phyloP scores from a whole-genome alignment of 2,797 vertebrate genomes.

The Xiphorhynchus erythropygius region DNA sequence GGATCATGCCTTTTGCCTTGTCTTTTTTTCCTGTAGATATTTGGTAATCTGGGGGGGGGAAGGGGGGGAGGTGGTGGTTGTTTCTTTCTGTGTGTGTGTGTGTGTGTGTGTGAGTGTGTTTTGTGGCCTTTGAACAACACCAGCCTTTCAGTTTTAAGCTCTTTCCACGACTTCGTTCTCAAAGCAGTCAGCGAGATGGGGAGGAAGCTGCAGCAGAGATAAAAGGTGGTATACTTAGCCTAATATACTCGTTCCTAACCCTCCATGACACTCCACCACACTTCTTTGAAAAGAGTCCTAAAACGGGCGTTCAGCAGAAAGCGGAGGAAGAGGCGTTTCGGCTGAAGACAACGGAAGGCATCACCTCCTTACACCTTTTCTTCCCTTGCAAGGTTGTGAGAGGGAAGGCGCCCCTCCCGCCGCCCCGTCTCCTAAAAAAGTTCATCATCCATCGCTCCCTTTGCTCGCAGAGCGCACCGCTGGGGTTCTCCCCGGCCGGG shows the following conservation, averaged over 20 bases:
- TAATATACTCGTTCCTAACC: not conserved
- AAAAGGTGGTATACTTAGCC: not conserved
- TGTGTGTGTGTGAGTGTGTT: not conserved
- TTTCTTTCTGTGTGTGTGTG: not conserved
- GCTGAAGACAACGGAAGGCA: rapidly evolving
- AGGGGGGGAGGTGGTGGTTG: not conserved
- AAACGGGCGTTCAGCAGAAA: not conserved
- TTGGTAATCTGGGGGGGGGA: not conserved
- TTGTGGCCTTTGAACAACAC: not conserved
- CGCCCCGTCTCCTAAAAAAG: rapidly evolving
- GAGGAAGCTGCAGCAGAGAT: not conserved
- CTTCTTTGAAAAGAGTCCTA: not conserved
- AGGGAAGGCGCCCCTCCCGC: rapidly evolving
- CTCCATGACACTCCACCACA: not conserved
- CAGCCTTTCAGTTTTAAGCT: not conserved
- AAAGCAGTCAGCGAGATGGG: rapidly evolving
- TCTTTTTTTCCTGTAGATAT: not conserved
- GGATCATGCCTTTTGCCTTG: not conserved
- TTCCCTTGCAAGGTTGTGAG: not conserved
- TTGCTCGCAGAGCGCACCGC: rapidly evolving
- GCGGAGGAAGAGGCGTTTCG: not conserved
- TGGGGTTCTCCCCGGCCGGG: rapidly evolving
- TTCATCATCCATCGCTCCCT: rapidly evolving
- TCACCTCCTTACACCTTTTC: not conserved
- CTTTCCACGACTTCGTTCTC: not conserved